phyloP scores from a whole-genome alignment of 2,113 vertebrate species.

The Pachycephala philippinensis region DNA sequence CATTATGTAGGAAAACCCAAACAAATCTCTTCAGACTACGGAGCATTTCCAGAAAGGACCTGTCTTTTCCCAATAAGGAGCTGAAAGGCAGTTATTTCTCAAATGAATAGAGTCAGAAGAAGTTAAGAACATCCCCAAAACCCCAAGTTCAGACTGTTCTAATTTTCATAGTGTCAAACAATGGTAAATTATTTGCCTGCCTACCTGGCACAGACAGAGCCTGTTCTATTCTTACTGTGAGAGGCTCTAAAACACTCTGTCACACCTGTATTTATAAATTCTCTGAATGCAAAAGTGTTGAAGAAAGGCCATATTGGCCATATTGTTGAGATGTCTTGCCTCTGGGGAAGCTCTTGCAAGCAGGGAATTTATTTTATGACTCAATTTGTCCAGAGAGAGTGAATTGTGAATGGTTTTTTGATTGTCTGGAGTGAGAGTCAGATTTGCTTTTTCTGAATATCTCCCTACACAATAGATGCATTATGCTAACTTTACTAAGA shows the following conservation, averaged over 20 bases:
- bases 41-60: not conserved
- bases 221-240: not conserved
- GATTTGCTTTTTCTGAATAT: not conserved
- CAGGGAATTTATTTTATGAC: not conserved
- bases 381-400: not conserved
- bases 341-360: not conserved
- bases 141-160: not conserved
- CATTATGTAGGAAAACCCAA: not conserved
- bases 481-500: not conserved
- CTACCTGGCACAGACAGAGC: fast-evolving
- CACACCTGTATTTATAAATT: not conserved
- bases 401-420: not conserved
- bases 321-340: not conserved
- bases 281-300: not conserved
- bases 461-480: not conserved
- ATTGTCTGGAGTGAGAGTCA: not conserved
- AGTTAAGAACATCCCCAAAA: not conserved
- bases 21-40: not conserved
- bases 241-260: not conserved
- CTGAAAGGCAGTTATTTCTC: not conserved
- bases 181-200: not conserved
- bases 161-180: not conserved
- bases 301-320: not conserved
- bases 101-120: not conserved
- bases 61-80: not conserved